A percentile compares a stretch with the other conserved stretches of the same genome.
Evolutionary conservation across 2,797 vertebrate genomes (phyloP).

Genomic region (Artibeus lituratus): DNA sequence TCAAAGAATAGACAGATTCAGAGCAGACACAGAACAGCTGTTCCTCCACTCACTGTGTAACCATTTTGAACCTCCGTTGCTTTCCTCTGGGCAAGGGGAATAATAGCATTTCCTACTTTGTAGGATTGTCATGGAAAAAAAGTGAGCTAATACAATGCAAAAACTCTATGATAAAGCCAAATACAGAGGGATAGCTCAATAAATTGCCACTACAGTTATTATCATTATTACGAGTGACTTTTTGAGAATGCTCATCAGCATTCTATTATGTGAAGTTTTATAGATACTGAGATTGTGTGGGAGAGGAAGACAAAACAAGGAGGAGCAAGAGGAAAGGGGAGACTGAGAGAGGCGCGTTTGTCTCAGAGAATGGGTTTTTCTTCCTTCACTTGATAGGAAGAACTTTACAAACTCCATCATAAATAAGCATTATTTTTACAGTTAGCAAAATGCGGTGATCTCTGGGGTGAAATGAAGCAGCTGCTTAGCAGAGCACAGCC

Average conservation of each 20-base stretch:
- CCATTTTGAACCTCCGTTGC: background rate
- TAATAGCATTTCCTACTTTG: background rate
- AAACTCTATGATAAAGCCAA: background rate
- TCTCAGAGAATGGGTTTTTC: background rate
- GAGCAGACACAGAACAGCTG: background rate
- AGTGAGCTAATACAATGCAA: background rate
- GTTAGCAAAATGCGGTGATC: conserved; percentile 38
- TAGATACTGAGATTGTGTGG: background rate
- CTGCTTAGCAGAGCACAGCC: background rate
- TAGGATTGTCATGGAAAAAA: background rate
- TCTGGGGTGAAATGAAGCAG: conserved; percentile 52
- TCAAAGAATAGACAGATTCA: background rate
- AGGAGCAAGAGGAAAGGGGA: background rate
- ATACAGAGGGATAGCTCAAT: background rate
- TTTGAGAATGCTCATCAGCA: background rate
- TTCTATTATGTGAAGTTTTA: background rate
- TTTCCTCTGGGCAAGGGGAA: background rate
- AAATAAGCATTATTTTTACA: conserved; percentile 53
- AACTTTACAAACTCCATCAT: background rate
- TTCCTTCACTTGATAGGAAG: background rate
- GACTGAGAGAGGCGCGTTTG: background rate
- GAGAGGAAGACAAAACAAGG: background rate
- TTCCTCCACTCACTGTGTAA: background rate
- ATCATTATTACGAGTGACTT: background rate
- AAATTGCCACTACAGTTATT: background rate